Evolutionary conservation across 1,140 invertebrate genomes (phyloP), one percentile per base, ranked within the genome.

Genomic region (Proctacanthus coquilletti): DNA sequence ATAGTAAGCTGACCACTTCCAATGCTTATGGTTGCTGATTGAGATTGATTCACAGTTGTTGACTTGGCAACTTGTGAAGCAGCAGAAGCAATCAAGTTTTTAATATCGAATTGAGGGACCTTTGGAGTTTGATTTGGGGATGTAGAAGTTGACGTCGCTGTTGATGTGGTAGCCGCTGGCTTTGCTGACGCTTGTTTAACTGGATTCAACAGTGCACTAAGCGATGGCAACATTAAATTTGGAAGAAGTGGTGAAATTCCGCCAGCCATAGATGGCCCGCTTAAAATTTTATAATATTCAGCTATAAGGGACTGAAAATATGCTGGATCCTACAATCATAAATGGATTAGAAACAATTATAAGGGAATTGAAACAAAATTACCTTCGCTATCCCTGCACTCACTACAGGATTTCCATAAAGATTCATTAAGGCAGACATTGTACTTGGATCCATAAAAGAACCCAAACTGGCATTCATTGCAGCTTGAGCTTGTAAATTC

Each of bases 51-150:
- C 11, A 18, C 11, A 3, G 32, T 15, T 34, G 32, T 18, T 17
- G 32, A 13, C 18, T 34, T 34, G 11, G 14, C 11, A 3, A 18
- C 18, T 34, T 34, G 32, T 15, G 32, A 34, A 11, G 32, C 32
- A 13, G 18, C 14, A 3, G 32, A 34, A 5, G 32, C 32, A 4
- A 34, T 34, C 4, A 34, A 15, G 5, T 15, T 34, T 15, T 34
- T 34, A 4, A 34, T 34, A 34, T 34, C 32, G 17, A 34, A 34
- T 34, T 34, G 32, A 17, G 32, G 32, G 11, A 34, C 11, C 14
- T 34, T 15, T 13, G 32, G 11, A 15, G 14, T 34, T 9, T n/a
- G n/a, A 14, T 4, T 29, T 4, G 8, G 27, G 27, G 15, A 29
- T 29, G 15, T 29, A n/a, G n/a, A n/a, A 9, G 23, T 27, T 8